Evolutionary conservation across 1,140 invertebrate species (phyloP).

Genomic region (Zaprionus davidi): DNA sequence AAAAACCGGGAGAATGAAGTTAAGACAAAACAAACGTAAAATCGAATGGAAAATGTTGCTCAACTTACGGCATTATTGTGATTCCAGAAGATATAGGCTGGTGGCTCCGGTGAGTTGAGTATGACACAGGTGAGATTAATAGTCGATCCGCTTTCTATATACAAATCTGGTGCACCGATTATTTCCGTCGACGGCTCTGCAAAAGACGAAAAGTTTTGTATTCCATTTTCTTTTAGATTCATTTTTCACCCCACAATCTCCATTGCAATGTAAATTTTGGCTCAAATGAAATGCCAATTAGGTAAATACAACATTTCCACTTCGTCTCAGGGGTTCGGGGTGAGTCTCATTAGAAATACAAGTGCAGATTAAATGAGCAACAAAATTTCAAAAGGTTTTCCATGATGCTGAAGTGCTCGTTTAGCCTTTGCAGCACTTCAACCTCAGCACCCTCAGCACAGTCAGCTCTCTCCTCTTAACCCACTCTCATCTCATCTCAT

Average conservation of each 20-base stretch:
- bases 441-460: neutral
- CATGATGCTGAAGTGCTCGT: conserved; percentile 29
- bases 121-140: conserved; percentile 97
- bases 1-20: neutral
- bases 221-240: neutral
- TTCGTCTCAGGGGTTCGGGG: neutral
- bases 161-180: conserved; percentile 94
- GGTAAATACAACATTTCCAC: conserved; percentile 29
- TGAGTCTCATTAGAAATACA: conserved; percentile 40
- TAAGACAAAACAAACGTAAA: conserved; percentile 7
- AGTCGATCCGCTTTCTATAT: conserved; percentile 95
- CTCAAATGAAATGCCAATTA: conserved; percentile 62
- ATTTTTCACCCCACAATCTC: neutral
- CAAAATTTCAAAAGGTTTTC: conserved; percentile 47
- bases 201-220: conserved; percentile 72
- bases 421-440: conserved; percentile 10
- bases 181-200: conserved; percentile 95
- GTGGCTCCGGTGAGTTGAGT: conserved; percentile 94
- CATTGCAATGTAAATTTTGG: conserved; percentile 2
- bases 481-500: neutral
- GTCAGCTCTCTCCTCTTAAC: neutral
- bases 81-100: conserved; percentile 97
- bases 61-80: conserved; percentile 93
- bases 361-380: conserved; percentile 35
- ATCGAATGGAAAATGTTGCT: neutral